Evolutionary conservation across 2,888 invertebrate genomes (phyloP), one percentile per base, ranked within the genome.

Genomic region (Orgyia antiqua): DNA sequence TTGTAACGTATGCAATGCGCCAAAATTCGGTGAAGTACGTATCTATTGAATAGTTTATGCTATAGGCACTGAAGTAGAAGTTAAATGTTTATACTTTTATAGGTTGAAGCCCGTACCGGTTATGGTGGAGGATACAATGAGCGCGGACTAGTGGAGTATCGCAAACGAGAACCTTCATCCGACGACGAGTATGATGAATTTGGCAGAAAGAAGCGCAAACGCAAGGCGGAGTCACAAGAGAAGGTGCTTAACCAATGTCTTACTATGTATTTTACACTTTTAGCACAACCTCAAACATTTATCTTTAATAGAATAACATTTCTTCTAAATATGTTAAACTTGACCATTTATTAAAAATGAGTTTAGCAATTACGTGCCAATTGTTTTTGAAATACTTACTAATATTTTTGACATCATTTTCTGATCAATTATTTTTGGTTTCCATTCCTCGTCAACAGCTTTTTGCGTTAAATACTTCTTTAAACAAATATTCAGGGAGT

Each of bases 1-100:
- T 31, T 99, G 99, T 82, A 99, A 99, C 78, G 96, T 99, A 88
- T 99, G 99, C 78, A 99, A 98, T 86, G 96, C 98, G 3, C 98
- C 99, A 0, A 98, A 98, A 80, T 96, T 96, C 73, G 96, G 96
- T 10, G 97, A 98, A 80, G 93, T 96, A 38, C 92, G 96, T 51
- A 37, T 33, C 24, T 19, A 15, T 10, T 7, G 10, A 2, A 7
- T 12, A 8, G n/a, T n/a, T n/a, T n/a, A n/a, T n/a, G n/a, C n/a
- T n/a, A n/a, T n/a, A n/a, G n/a, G n/a, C n/a, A n/a, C n/a, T n/a
- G n/a, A n/a, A n/a, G n/a, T n/a, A n/a, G n/a, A n/a, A n/a, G n/a
- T n/a, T n/a, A n/a, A n/a, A n/a, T n/a, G n/a, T n/a, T 27, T 25
- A 6, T 24, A 26, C 21, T 47, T 19, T 72, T 75, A 26, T 47